These are phyloP conservation scores for Tachuris rubrigastra DNA, from an alignment of 2,113 vertebrate species.

Conservation along the genomic window DNA sequence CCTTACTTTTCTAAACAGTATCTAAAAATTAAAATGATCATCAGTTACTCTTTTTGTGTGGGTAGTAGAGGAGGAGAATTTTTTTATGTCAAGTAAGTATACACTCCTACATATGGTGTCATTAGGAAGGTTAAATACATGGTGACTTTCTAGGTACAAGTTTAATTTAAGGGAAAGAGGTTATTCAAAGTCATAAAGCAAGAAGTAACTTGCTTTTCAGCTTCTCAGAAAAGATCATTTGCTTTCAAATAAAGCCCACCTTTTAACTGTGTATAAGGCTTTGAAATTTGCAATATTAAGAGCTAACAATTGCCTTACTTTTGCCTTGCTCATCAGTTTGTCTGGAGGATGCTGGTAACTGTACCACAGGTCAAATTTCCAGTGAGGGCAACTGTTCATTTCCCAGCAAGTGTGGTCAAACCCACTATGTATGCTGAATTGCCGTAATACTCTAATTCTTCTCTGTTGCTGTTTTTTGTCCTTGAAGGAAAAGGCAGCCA, in stretches of 20 bases:
- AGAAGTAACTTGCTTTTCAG: background rate
- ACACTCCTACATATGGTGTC: slow-evolving; percentile 16
- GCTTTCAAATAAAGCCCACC: background rate
- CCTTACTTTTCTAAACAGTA: background rate
- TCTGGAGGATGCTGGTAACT: background rate
- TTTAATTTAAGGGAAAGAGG: background rate
- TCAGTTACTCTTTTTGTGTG: slow-evolving; percentile 27
- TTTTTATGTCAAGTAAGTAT: slow-evolving; percentile 24
- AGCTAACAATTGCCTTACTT: background rate
- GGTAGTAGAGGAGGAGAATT: slow-evolving; percentile 22
- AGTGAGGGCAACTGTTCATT: background rate
- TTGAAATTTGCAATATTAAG: background rate
- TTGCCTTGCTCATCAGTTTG: background rate
- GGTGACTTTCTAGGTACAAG: slow-evolving; percentile 7
- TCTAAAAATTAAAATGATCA: background rate
- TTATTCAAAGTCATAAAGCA: background rate
- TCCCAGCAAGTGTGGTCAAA: background rate
- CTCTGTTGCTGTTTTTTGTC: background rate
- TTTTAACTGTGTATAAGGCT: background rate
- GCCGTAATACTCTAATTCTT: background rate
- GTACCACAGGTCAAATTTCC: background rate
- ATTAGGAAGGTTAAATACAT: slow-evolving; percentile 20
- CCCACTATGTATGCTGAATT: background rate
- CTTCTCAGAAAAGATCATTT: background rate
- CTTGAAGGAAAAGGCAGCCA: background rate